Base-by-base conservation (phyloP, 2,888 invertebrate genomes). In the Lymantria monacha region DNA sequence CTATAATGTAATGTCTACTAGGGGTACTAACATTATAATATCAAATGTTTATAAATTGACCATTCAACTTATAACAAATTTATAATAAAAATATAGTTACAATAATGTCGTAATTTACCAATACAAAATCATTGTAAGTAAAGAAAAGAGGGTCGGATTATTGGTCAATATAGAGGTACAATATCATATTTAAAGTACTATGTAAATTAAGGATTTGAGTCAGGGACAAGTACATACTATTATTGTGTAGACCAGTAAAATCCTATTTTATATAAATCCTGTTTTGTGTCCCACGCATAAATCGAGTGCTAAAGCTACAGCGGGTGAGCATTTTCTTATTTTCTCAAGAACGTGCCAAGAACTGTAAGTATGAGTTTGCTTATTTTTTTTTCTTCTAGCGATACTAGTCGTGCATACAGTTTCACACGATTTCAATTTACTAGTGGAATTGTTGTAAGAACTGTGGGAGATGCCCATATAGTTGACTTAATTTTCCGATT, bases 251-350 rank as follows among this genome's bases (percentile, higher is more conserved):
- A 73, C 76, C 77, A 74, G 79, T 80, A 75, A 77, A 75, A 70
- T 81, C 80, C 82, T 87, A 85, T 87, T 83, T 87, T 85, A 86
- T 85, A 87, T 84, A 85, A 89, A 87, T 87, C 87, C 85, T 85
- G 87, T 87, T 85, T 83, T 85, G 85, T 88, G 87, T 85, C 82
- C 84, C 85, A 72, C 79, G 85, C 86, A 88, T 90, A 90, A 90
- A 90, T 90, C 85, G 85, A 75, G 68, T 54, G 71, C 83, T 85
- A 86, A 87, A 80, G 82, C 84, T 84, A 83, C 77, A 83, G 74
- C 84, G 88, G 84, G 85, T 83, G 89, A 87, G 83, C 82, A 85
- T 89, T 87, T 87, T 88, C 87, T 88, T 89, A 89, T 90, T 88
- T 84, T 78, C 82, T 76, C 73, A 74, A 76, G 85, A 76, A 89